Evolutionary conservation across 2,113 vertebrate species (phyloP).

Genomic region (Tragelaphus strepsiceros): DNA sequence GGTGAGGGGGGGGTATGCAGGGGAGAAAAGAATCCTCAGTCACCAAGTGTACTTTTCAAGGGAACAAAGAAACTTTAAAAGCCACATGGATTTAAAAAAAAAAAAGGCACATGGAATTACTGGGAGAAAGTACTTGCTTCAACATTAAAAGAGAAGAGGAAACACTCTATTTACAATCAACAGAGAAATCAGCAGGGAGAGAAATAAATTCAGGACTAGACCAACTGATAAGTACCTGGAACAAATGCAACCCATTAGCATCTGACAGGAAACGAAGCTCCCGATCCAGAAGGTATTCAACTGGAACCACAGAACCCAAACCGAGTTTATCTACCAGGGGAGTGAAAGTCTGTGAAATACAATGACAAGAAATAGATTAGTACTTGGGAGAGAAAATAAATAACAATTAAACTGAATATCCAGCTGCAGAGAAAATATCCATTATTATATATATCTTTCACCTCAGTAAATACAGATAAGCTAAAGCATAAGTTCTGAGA

Average conservation of each 20-base stretch:
- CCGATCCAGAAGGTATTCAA: slow-evolving; percentile 93
- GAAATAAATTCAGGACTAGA: slow-evolving; percentile 13
- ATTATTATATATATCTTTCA: slow-evolving; percentile 6
- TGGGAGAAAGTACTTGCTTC: not conserved
- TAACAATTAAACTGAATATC: not conserved
- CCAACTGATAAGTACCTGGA: slow-evolving; percentile 87
- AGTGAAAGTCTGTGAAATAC: slow-evolving; percentile 83
- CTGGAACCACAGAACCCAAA: slow-evolving; percentile 91
- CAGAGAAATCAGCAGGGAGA: slow-evolving; percentile 41
- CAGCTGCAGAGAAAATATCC: slow-evolving; percentile 29
- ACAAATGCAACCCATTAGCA: slow-evolving; percentile 88
- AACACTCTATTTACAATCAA: slow-evolving; percentile 1
- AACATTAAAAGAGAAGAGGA: not conserved
- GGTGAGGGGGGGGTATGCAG: not conserved
- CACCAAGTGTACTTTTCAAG: slow-evolving; percentile 7
- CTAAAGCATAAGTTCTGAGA: not conserved
- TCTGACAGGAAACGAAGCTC: slow-evolving; percentile 91
- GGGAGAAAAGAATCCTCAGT: slow-evolving; percentile 18
- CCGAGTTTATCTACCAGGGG: slow-evolving; percentile 94
- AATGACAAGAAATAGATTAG: slow-evolving; percentile 56
- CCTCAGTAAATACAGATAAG: not conserved
- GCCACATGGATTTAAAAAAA: not conserved
- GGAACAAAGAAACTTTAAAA: slow-evolving; percentile 37
- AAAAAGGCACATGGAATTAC: not conserved
- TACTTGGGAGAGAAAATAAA: slow-evolving; percentile 15